A percentile compares a stretch with the other conserved stretches of the same genome.
Conservation (phyloP, 2,113 vertebrate species). For the Kryptolebias marmoratus region DNA sequence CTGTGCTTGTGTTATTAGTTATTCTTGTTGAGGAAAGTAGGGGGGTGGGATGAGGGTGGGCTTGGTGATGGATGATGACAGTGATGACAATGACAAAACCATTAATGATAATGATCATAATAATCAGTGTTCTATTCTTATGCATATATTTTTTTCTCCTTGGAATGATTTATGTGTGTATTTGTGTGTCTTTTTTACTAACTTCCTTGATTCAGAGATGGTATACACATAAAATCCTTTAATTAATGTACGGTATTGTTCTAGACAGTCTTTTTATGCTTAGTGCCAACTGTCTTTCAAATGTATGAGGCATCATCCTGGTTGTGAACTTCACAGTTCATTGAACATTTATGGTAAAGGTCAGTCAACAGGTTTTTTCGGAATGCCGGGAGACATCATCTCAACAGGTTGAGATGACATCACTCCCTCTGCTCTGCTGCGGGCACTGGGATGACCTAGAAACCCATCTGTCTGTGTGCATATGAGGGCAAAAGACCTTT, state of each 20-base stretch:
- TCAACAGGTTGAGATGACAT: constrained; percentile 57
- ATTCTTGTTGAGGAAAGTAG: no score
- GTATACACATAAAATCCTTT: background rate
- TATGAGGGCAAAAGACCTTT: constrained; percentile 45
- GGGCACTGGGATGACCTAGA: constrained; percentile 48
- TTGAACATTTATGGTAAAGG: constrained; percentile 32
- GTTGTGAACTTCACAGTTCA: constrained; percentile 23
- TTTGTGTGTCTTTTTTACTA: background rate
- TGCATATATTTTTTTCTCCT: no score
- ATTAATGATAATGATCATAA: no score
- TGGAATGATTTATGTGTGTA: no score
- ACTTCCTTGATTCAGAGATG: background rate
- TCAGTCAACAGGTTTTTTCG: constrained; percentile 52
- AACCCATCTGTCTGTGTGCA: constrained; percentile 49
- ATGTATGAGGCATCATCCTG: background rate
- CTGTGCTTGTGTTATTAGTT: no score
- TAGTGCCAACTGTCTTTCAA: constrained; percentile 1
- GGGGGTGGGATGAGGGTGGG: no score
- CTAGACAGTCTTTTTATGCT: background rate
- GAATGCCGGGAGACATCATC: constrained; percentile 17
- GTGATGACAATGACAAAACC: no score
- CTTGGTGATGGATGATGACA: no score
- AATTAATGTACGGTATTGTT: no score
- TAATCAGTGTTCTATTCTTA: no score
- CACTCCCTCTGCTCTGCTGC: constrained; percentile 40